These are phyloP conservation scores for Aix galericulata DNA, from an alignment of 2,113 vertebrate genomes.

Conservation along the genomic window DNA sequence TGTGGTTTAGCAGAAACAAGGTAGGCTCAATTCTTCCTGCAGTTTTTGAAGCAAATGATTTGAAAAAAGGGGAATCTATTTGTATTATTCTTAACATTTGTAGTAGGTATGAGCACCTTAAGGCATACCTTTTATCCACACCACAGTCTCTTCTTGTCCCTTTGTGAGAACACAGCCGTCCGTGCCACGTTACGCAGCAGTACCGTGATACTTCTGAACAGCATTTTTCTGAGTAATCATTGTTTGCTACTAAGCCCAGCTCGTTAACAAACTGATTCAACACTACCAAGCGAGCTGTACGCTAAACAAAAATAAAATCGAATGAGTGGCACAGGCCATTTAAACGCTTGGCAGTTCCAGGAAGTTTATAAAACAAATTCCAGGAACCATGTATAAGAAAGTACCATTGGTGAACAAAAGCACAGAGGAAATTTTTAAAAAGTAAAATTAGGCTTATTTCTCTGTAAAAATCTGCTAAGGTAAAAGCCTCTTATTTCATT, in stretches of 20 bases:
- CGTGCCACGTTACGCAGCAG: neutral
- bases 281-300: neutral
- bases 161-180: neutral
- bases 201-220: neutral
- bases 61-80: neutral
- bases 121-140: neutral
- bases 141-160: neutral
- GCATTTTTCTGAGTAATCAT: neutral
- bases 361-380: neutral
- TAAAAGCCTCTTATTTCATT: neutral
- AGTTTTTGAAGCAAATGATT: slow-evolving; percentile 3
- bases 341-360: neutral
- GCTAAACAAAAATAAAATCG: neutral
- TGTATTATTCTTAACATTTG: neutral
- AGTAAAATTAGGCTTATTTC: neutral
- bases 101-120: neutral
- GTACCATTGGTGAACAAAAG: neutral
- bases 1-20: slow-evolving; percentile 14
- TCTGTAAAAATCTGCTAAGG: neutral
- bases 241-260: neutral
- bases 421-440: neutral
- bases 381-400: neutral
- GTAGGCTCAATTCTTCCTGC: neutral
- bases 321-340: neutral
- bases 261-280: neutral